phyloP scores from a whole-genome alignment of 2,797 vertebrate genomes.

The Acridotheres tristis region DNA sequence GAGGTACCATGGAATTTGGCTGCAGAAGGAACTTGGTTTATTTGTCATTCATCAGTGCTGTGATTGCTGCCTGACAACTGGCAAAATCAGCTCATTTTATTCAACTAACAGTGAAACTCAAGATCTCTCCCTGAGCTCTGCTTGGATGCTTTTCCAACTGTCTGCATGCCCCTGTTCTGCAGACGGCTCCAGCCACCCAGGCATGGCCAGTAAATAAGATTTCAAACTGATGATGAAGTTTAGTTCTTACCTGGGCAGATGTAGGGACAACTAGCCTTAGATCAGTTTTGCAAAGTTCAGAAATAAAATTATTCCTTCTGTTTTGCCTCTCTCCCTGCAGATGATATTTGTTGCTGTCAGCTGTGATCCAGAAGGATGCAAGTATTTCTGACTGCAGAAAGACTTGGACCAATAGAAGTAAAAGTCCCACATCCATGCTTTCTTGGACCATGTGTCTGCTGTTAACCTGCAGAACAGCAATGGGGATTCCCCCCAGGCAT shows the following conservation, averaged over 20 bases:
- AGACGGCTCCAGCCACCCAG: not conserved
- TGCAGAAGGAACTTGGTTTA: not conserved
- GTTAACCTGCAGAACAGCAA: not conserved
- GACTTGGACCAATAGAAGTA: not conserved
- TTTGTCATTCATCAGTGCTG: slow-evolving; percentile 46
- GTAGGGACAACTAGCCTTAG: not conserved
- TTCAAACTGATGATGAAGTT: not conserved
- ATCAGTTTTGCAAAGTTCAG: not conserved
- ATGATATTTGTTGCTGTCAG: not conserved
- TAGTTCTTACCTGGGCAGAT: not conserved
- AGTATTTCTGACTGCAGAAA: not conserved
- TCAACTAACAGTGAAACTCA: slow-evolving; percentile 14
- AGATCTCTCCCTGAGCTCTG: not conserved
- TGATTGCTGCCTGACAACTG: slow-evolving; percentile 50
- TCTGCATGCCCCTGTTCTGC: not conserved
- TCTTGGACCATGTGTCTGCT: not conserved
- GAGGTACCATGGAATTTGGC: slow-evolving; percentile 63
- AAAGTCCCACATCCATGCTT: not conserved
- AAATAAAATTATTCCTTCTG: not conserved
- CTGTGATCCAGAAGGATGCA: not conserved
- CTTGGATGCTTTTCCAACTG: not conserved
- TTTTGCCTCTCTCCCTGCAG: not conserved
- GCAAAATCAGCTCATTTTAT: slow-evolving; percentile 43
- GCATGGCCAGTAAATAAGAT: not conserved
- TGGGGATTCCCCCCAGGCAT: not conserved